Base-by-base conservation (phyloP, 2,888 invertebrate genomes). In the Drepana falcataria region DNA sequence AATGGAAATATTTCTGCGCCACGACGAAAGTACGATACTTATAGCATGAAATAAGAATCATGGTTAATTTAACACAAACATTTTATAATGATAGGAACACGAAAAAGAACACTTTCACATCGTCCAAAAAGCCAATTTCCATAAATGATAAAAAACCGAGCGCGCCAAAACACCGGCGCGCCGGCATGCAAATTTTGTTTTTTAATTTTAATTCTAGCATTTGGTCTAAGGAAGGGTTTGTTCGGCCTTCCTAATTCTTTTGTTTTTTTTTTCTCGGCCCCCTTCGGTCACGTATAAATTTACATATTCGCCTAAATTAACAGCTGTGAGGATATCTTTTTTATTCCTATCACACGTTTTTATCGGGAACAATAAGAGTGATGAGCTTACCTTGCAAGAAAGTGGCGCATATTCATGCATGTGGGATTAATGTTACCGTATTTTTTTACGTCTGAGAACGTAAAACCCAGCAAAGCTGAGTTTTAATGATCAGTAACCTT, bases 251-350 rank as follows among this genome's bases (percentile, higher is more conserved):
- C 63, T 75, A 68, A 71, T 71, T 64, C 78, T 81, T 80, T 87
- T 85, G 83, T n/a, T 87, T 87, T 89, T 87, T 88, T 87, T 87
- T 82, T 72, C 66, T 60, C 54, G 63, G 71, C 74, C 81, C 83
- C 86, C 81, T 87, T 84, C 68, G 85, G 89, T 90, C 90, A 90
- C 90, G 90, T 89, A 80, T 71, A 71, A 56, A 90, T 90, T 90
- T 85, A 82, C 90, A 89, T 90, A 87, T 84, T 81, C 71, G 87
- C 78, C 81, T 86, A 86, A 87, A 87, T 88, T 86, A 87, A 80
- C 79, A 73, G 66, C 65, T 77, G 81, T 86, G 87, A 77, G 81
- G 73, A 73, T 65, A 62, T 60, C 67, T 85, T 88, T 88, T 88
- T 90, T 88, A 74, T 58, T 59, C 55, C 61, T 75, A 82, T 90